phyloP scores from a whole-genome alignment of 2,797 vertebrate genomes.

The Pseudochirops cupreus region DNA sequence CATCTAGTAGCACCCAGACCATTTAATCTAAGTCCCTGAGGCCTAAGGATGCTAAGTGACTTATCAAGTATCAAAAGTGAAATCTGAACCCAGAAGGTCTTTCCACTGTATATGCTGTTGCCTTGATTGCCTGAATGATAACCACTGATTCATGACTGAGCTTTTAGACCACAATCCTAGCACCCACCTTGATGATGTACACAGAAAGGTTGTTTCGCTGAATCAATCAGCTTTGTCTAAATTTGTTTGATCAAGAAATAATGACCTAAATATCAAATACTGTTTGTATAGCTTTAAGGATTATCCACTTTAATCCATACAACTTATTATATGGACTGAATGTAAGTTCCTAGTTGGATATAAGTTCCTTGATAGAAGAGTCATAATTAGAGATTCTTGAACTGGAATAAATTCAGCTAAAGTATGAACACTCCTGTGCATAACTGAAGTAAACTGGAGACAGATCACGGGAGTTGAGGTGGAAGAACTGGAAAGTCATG shows the following conservation, averaged over 20 bases:
- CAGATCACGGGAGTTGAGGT: background rate
- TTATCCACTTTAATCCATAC: background rate
- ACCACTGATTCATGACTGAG: background rate
- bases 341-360: background rate
- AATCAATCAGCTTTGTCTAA: background rate
- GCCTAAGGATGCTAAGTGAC: background rate
- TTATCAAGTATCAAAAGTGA: background rate
- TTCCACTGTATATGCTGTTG: background rate
- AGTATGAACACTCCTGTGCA: background rate
- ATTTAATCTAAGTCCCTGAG: background rate
- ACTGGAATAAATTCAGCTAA: background rate
- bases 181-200: background rate
- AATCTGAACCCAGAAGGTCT: background rate
- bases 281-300: background rate
- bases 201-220: background rate
- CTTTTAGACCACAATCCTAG: background rate
- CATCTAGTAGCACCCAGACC: background rate
- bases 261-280: background rate
- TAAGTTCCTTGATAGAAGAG: background rate
- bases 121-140: background rate
- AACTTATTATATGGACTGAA: background rate
- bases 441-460: background rate
- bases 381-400: background rate
- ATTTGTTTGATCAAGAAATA: background rate
- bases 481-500: background rate